Conservation (phyloP, 30 jellyfish, hydroid and myxozoan genomes). For the Aurelia aurita region DNA sequence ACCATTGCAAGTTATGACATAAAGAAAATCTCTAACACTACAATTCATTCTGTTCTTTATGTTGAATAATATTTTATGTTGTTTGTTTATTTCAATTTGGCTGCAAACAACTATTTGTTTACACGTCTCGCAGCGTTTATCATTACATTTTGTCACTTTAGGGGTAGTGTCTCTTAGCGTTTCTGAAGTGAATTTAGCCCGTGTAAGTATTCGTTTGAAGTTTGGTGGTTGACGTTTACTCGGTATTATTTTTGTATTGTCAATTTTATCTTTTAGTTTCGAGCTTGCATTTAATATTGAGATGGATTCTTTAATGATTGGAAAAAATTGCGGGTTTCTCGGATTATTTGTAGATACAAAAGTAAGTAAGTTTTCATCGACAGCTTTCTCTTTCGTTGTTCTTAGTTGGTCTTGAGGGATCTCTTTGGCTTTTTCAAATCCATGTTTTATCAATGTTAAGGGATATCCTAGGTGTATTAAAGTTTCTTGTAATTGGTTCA, state of each 20-base stretch:
- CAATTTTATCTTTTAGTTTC: not conserved
- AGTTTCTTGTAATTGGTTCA: no score
- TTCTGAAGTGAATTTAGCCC: constrained; percentile 29
- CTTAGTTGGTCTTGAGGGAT: no score
- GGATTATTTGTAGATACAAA: constrained; percentile 12
- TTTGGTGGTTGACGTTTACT: constrained; percentile 28
- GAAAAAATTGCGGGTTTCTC: not conserved
- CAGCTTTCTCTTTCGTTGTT: not conserved
- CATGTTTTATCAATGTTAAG: no score
- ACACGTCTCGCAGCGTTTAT: not conserved
- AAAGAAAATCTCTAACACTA: no score
- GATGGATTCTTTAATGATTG: constrained; percentile 29
- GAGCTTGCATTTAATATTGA: constrained; percentile 39
- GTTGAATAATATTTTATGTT: no score
- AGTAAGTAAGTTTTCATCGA: not conserved
- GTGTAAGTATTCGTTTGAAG: constrained; percentile 2
- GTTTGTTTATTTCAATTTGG: no score
- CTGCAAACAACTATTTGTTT: no score
- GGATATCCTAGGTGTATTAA: no score
- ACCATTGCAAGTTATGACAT: no score
- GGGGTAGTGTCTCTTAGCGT: not conserved
- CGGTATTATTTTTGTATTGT: constrained; percentile 18
- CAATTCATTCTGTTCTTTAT: no score
- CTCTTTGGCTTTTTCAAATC: no score
- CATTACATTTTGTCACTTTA: constrained; percentile 25